A percentile compares a stretch with the other conserved stretches of the same genome.
Evolutionary conservation across 2,113 vertebrate species (phyloP).

Genomic region (Chaetodon trifascialis): DNA sequence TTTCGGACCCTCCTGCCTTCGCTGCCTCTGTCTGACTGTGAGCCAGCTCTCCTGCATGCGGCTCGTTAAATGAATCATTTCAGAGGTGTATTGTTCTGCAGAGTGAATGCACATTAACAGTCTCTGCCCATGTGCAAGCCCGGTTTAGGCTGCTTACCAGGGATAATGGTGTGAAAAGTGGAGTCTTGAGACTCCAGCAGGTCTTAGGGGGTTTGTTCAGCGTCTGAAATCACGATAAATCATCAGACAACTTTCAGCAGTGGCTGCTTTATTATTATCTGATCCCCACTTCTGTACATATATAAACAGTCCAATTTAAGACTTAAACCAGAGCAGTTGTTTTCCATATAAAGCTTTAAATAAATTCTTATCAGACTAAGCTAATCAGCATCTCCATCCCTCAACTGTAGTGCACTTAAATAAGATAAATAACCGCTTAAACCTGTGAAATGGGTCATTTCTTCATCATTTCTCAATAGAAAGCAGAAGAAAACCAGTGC

Average conservation of each 20-base stretch:
- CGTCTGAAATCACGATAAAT: background rate
- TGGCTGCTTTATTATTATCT: background rate
- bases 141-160: conserved; percentile 17
- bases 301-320: background rate
- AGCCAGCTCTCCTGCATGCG: conserved; percentile 36
- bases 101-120: conserved; percentile 38
- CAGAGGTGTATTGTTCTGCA: conserved; percentile 58
- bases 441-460: background rate
- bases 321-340: background rate
- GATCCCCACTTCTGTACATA: background rate
- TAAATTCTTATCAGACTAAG: background rate
- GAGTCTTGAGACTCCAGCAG: conserved; percentile 3
- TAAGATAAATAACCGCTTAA: background rate
- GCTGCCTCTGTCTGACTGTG: conserved; percentile 13
- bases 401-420: background rate
- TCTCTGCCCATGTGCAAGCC: conserved; percentile 15
- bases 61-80: conserved; percentile 54
- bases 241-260: background rate
- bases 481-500: background rate
- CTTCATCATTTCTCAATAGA: background rate
- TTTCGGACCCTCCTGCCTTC: background rate
- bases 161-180: conserved; percentile 21
- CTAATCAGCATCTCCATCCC: background rate
- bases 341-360: background rate
- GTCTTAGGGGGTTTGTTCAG: background rate